These are phyloP conservation scores for Papio anubis DNA, from an alignment of 2,113 vertebrate genomes.

Conservation along the genomic window DNA sequence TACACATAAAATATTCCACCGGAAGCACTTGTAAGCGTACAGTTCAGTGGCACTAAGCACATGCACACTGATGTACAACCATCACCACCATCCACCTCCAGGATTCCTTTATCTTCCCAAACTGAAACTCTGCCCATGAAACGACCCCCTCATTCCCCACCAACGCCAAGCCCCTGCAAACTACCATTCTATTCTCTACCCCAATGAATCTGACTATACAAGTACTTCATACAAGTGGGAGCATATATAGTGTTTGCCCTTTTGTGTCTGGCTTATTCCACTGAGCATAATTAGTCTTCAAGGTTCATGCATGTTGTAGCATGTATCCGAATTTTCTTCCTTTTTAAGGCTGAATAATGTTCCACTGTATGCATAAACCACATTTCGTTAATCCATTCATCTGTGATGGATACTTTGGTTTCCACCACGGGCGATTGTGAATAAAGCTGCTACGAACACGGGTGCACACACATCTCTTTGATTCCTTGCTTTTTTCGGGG, in stretches of 20 bases:
- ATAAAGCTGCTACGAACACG: background rate
- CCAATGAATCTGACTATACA: background rate
- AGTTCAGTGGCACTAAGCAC: background rate
- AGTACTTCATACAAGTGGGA: background rate
- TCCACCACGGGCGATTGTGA: background rate
- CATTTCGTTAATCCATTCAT: background rate
- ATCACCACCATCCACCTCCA: background rate
- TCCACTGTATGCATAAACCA: background rate
- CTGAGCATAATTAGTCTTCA: background rate
- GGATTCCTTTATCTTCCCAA: background rate
- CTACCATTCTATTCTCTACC: background rate
- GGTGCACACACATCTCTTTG: background rate
- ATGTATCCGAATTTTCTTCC: background rate
- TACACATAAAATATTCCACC: background rate
- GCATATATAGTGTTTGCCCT: background rate
- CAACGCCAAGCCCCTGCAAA: background rate
- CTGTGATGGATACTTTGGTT: background rate
- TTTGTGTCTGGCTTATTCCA: background rate
- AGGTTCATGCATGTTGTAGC: background rate
- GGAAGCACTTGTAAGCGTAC: too few relatives aligned
- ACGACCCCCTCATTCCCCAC: background rate
- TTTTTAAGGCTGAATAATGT: background rate
- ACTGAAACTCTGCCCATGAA: background rate
- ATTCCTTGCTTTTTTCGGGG: background rate
- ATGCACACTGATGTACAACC: too few relatives aligned